Evolutionary conservation across 2,797 vertebrate species (phyloP).

Genomic region (Oceanodroma leucorhoa): DNA sequence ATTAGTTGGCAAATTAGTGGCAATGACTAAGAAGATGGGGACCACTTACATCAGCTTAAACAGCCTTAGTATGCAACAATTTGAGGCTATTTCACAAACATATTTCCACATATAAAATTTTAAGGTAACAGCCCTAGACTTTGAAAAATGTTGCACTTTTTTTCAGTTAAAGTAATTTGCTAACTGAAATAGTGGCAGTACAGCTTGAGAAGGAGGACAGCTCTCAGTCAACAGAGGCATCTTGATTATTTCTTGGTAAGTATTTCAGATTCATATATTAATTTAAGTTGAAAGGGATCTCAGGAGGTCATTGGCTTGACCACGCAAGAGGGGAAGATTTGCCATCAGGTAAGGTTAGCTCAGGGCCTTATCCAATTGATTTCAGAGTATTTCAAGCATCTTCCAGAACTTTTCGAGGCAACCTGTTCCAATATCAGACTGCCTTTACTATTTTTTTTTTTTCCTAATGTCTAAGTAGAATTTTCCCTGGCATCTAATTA

Average conservation of each 20-base stretch:
- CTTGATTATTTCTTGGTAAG: not conserved
- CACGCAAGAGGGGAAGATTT: not conserved
- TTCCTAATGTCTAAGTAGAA: not conserved
- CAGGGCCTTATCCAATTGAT: not conserved
- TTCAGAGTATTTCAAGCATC: not conserved
- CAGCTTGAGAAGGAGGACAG: not conserved
- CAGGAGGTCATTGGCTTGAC: not conserved
- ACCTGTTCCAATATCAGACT: not conserved
- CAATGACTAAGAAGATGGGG: not conserved
- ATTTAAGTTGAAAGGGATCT: not conserved
- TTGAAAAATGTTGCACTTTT: not conserved
- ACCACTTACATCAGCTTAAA: not conserved
- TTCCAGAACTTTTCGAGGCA: not conserved
- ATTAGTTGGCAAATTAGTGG: not conserved
- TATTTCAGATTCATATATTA: not conserved
- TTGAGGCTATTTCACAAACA: too few relatives aligned
- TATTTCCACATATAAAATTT: too few relatives aligned
- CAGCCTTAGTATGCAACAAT: not conserved
- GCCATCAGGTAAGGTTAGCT: not conserved
- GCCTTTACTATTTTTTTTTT: not conserved
- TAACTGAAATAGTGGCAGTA: not conserved
- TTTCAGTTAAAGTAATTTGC: not conserved
- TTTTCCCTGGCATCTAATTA: not conserved
- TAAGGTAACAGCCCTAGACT: not conserved
- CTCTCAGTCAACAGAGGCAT: not conserved